Evolutionary conservation across 2,888 invertebrate species (phyloP).

Genomic region (Thelaira solivaga): DNA sequence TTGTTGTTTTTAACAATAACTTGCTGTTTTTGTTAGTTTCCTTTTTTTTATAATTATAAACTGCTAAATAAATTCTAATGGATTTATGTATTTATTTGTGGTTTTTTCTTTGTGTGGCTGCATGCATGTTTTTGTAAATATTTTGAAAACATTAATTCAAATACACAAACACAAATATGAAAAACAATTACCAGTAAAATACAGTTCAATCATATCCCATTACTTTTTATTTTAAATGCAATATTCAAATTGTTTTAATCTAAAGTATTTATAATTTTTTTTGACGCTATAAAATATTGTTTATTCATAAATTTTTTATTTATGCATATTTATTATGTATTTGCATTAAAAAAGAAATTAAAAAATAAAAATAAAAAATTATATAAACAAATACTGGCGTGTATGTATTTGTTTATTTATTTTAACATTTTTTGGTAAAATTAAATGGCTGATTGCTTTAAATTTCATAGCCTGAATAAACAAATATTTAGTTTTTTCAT

Average conservation of each 20-base stretch:
- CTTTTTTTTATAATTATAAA: background rate
- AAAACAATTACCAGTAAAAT: constrained; percentile 44
- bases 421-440: too few species aligned
- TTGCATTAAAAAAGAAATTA: too few species aligned
- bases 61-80: constrained; percentile 39
- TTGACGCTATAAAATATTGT: constrained; percentile 25
- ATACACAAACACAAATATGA: constrained; percentile 21
- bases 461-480: too few species aligned
- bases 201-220: constrained; percentile 44
- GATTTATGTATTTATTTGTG: constrained; percentile 45
- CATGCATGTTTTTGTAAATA: constrained; percentile 11
- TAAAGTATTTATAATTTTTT: background rate
- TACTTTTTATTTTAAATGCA: constrained; percentile 34
- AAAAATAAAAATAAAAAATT: too few species aligned
- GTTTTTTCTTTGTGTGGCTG: too few species aligned
- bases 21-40: background rate
- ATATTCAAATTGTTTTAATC: constrained; percentile 42
- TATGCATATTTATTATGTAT: background rate
- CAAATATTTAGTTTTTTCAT: too few species aligned
- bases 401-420: too few species aligned
- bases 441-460: too few species aligned
- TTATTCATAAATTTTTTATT: constrained; percentile 27
- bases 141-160: constrained; percentile 14
- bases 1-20: too few species aligned
- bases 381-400: too few species aligned